A percentile compares a stretch with the other conserved stretches of the same genome.
Conservation (phyloP, 2,113 vertebrate species). For the Mionectes macconnelli region DNA sequence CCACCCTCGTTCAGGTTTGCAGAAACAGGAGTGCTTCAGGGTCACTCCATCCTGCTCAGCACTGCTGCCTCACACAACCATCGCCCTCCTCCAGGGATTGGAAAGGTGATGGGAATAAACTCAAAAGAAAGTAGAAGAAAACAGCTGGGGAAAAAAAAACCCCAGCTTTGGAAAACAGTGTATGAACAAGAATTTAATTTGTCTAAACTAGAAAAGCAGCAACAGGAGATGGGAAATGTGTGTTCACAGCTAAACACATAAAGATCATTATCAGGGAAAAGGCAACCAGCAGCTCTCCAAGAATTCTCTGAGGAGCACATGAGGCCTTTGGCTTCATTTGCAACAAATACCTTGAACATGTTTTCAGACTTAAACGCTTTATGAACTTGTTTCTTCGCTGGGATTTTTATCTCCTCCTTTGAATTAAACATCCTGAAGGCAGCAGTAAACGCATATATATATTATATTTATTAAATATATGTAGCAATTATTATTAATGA, state of each 20-base stretch:
- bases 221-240: not conserved
- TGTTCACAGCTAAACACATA: not conserved
- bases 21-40: not conserved
- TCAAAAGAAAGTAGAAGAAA: not conserved
- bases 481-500: too few relatives aligned
- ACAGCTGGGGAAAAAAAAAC: fast-evolving
- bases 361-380: not conserved
- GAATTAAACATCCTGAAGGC: not conserved
- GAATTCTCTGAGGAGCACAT: not conserved
- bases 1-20: not conserved
- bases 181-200: not conserved
- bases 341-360: not conserved
- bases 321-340: not conserved
- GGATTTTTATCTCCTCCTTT: not conserved
- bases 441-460: not conserved
- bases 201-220: not conserved
- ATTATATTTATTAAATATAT: not conserved
- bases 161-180: not conserved
- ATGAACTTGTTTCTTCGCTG: not conserved
- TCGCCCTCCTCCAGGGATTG: fast-evolving
- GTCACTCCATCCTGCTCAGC: not conserved
- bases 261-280: not conserved
- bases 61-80: not conserved
- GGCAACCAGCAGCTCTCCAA: not conserved
- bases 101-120: not conserved